Conservation (phyloP, 2,797 vertebrate species). For the Xiphophorus birchmanni region DNA sequence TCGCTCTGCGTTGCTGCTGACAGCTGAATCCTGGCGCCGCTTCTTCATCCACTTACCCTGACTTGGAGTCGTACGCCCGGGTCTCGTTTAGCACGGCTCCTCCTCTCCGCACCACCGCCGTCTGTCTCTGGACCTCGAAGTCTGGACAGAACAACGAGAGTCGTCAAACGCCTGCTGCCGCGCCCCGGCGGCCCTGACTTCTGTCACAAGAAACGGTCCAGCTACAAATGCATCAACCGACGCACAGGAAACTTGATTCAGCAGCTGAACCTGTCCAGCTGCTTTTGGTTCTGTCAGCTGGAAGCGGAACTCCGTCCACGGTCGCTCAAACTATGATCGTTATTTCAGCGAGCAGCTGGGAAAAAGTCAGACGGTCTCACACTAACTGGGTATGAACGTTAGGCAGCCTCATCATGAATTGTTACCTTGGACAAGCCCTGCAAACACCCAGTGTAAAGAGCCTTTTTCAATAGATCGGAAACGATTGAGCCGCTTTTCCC, state of each 20-base stretch:
- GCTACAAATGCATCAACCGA: background rate
- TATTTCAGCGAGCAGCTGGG: slow-evolving; percentile 43
- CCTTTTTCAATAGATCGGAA: too few species aligned
- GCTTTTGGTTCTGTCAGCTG: slow-evolving; percentile 13
- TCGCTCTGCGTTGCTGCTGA: slow-evolving; percentile 20
- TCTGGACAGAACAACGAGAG: slow-evolving; percentile 77
- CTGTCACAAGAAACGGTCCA: slow-evolving; percentile 8
- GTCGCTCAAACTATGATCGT: slow-evolving; percentile 22
- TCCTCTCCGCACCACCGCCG: slow-evolving; percentile 85
- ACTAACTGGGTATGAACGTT: slow-evolving; percentile 41
- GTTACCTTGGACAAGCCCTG: too few species aligned
- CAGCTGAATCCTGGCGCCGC: slow-evolving; percentile 33
- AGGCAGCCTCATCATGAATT: slow-evolving; percentile 19
- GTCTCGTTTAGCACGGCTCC: slow-evolving; percentile 92
- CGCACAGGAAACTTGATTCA: background rate
- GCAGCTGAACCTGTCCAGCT: slow-evolving; percentile 12
- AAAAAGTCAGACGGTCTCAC: slow-evolving; percentile 30
- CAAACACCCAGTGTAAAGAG: too few species aligned
- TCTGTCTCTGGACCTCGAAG: slow-evolving; percentile 97
- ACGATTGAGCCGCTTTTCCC: too few species aligned
- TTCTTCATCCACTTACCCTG: slow-evolving; percentile 85
- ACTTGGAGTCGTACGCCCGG: slow-evolving; percentile 91
- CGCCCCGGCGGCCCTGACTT: slow-evolving; percentile 30
- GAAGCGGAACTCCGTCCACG: slow-evolving; percentile 22
- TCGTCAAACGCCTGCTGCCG: slow-evolving; percentile 60